phyloP scores from a whole-genome alignment of 2,888 invertebrate genomes.

The Orgyia antiqua region DNA sequence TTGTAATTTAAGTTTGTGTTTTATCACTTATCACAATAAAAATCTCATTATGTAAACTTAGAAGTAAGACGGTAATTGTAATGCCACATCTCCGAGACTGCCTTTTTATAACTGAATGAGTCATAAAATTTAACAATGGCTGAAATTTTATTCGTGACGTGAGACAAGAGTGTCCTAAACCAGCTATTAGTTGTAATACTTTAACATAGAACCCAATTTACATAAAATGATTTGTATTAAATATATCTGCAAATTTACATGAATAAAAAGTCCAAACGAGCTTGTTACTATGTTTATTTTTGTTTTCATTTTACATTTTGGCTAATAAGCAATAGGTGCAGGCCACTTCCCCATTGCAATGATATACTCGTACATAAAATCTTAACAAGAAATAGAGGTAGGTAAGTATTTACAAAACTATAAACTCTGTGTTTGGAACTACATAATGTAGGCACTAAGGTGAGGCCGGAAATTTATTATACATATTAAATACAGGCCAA shows the following conservation, averaged over 20 bases:
- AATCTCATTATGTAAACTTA: slow-evolving; percentile 75
- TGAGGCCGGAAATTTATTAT: too few relatives aligned
- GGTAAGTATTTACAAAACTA: too few relatives aligned
- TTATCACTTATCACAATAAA: slow-evolving; percentile 73
- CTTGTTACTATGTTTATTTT: slow-evolving; percentile 58
- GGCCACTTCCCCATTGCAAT: too few relatives aligned
- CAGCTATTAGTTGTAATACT: slow-evolving; percentile 64
- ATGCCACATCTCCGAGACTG: slow-evolving; percentile 76
- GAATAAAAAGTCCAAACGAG: slow-evolving; percentile 76
- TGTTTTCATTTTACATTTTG: slow-evolving; percentile 20
- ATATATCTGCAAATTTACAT: slow-evolving; percentile 79
- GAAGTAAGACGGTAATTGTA: slow-evolving; percentile 76
- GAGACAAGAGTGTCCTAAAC: slow-evolving; percentile 50
- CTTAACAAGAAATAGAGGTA: too few relatives aligned
- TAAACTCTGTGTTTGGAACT: too few relatives aligned
- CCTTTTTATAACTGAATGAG: slow-evolving; percentile 73
- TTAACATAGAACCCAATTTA: slow-evolving; percentile 74
- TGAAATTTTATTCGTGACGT: slow-evolving; percentile 52
- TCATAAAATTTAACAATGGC: slow-evolving; percentile 64
- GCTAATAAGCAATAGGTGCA: too few relatives aligned
- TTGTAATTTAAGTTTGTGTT: slow-evolving; percentile 74
- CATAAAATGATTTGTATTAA: slow-evolving; percentile 77
- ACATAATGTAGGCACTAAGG: too few relatives aligned
- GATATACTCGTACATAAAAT: too few relatives aligned
- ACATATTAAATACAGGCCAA: too few relatives aligned